These are phyloP conservation scores for Heterotilapia buettikoferi DNA, from an alignment of 2,113 vertebrate species.

Conservation along the genomic window DNA sequence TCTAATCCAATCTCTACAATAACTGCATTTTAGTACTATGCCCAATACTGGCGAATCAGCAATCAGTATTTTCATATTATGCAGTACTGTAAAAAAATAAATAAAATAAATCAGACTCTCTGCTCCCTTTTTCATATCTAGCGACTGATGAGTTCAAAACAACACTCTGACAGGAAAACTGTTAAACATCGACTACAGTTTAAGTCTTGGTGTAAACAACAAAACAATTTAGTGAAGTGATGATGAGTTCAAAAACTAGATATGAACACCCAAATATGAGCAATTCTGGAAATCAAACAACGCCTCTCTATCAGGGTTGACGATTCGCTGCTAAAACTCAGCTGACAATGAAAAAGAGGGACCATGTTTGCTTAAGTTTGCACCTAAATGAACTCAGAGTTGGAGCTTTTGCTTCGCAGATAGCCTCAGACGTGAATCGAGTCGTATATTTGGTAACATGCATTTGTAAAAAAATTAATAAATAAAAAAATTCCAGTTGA, in stretches of 20 bases:
- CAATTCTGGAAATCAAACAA: background rate
- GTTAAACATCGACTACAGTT: background rate
- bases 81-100: background rate
- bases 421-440: rapidly evolving
- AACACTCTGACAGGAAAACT: background rate
- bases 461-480: background rate
- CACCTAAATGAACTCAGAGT: background rate
- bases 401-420: background rate
- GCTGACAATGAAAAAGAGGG: background rate
- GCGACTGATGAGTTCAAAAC: background rate
- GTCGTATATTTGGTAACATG: background rate
- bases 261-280: background rate
- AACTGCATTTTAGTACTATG: background rate
- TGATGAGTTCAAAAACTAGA: background rate
- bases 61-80: background rate
- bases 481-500: background rate
- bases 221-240: background rate
- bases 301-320: rapidly evolving
- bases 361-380: background rate
- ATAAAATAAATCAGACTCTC: background rate
- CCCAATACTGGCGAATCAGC: background rate
- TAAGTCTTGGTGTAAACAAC: background rate
- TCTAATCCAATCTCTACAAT: background rate
- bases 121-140: background rate
- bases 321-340: background rate